Conservation (phyloP, 1,140 invertebrate genomes). For the Cydia strobilella region DNA sequence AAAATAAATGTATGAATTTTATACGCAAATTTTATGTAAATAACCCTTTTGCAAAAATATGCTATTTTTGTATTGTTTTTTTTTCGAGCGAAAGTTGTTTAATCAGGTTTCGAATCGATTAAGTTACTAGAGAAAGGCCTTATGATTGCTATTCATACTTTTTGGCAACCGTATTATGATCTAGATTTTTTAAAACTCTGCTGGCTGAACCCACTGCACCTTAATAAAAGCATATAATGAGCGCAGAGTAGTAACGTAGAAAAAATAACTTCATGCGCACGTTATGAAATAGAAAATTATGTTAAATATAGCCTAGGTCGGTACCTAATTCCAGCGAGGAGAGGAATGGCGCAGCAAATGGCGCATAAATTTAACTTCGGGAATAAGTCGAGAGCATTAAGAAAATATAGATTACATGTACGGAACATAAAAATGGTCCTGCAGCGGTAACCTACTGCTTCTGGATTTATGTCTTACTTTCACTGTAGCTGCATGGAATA, state of each 20-base stretch:
- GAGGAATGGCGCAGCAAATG: conserved; percentile 60
- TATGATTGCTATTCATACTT: too few species aligned
- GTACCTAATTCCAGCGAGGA: conserved; percentile 57
- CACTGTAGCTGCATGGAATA: background rate
- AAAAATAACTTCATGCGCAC: background rate
- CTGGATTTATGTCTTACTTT: conserved; percentile 24
- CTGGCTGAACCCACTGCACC: background rate
- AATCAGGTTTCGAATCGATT: too few species aligned
- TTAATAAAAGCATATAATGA: background rate
- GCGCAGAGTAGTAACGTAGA: background rate
- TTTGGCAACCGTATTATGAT: too few species aligned
- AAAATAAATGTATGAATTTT: too few species aligned
- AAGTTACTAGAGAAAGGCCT: too few species aligned
- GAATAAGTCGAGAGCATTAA: conserved; percentile 65
- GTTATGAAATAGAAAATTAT: conserved; percentile 37
- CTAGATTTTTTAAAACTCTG: too few species aligned
- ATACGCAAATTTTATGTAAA: too few species aligned
- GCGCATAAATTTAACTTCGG: conserved; percentile 66
- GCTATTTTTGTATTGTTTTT: too few species aligned
- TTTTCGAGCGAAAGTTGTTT: too few species aligned
- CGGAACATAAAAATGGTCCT: conserved; percentile 49
- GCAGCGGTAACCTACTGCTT: conserved; percentile 36
- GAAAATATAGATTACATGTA: conserved; percentile 66
- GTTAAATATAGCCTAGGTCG: conserved; percentile 51
- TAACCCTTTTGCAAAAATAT: too few species aligned